Conservation (phyloP, 2,113 vertebrate species). For the Cromileptes altivelis region DNA sequence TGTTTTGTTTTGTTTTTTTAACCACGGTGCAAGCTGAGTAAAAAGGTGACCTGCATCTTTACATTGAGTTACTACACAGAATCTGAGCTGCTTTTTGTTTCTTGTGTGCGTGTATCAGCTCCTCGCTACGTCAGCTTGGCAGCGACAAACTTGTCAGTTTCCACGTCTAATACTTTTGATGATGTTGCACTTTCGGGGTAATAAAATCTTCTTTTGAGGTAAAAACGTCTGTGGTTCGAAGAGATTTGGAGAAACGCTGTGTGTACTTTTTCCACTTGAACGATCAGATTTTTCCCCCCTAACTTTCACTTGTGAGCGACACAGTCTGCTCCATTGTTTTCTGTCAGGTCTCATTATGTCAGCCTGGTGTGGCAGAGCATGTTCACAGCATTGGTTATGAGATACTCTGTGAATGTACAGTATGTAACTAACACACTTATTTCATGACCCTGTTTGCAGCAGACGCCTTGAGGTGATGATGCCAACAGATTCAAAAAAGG, state of each 20-base stretch:
- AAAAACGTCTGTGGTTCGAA: slow-evolving; percentile 4
- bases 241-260: slow-evolving; percentile 19
- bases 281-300: neutral
- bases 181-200: slow-evolving; percentile 12
- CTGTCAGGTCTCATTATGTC: slow-evolving; percentile 21
- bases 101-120: neutral
- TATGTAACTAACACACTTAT: neutral
- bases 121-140: neutral
- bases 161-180: slow-evolving; percentile 7
- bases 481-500: neutral
- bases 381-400: neutral
- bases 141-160: slow-evolving; percentile 10
- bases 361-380: neutral
- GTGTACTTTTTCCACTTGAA: slow-evolving; percentile 48
- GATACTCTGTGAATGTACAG: neutral
- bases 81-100: neutral
- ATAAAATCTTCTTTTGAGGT: slow-evolving; percentile 38
- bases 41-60: neutral
- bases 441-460: neutral
- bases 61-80: neutral
- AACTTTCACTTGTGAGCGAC: slow-evolving; percentile 7
- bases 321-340: slow-evolving; percentile 24
- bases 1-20: slow-evolving; percentile 3
- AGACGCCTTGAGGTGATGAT: neutral
- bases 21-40: slow-evolving; percentile 2